Conservation (phyloP, 1,140 invertebrate genomes). For the Hyles vespertilio region DNA sequence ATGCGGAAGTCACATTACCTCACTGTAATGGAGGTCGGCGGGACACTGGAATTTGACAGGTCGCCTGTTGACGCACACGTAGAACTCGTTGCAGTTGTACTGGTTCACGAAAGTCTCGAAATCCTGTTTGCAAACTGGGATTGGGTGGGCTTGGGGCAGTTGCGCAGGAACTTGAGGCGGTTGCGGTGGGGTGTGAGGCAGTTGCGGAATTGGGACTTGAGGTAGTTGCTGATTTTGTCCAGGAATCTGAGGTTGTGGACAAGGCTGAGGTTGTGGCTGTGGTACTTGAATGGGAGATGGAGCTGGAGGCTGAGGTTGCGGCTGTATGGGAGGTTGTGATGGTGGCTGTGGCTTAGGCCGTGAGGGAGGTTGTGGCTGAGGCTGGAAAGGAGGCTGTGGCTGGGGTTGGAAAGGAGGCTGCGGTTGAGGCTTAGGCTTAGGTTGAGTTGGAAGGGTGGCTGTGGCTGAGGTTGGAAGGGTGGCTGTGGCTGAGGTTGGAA, state of each 20-base stretch:
- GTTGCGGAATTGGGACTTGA: constrained; percentile 1
- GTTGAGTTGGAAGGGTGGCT: too few species aligned
- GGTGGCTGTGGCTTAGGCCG: too few species aligned
- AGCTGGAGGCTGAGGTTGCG: background rate
- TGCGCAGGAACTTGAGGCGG: background rate
- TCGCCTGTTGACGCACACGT: constrained; percentile 76
- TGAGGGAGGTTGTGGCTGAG: too few species aligned
- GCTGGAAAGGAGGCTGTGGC: too few species aligned
- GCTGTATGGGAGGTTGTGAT: background rate
- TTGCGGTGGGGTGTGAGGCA: background rate
- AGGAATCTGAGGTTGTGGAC: background rate
- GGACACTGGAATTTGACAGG: constrained; percentile 81
- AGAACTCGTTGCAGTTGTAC: constrained; percentile 81
- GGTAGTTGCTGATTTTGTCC: background rate
- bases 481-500: background rate
- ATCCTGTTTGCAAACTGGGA: constrained; percentile 52
- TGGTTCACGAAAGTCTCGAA: constrained; percentile 78
- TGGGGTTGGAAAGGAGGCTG: background rate
- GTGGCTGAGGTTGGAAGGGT: too few species aligned
- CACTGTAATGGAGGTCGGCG: constrained; percentile 78
- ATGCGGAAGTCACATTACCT: constrained; percentile 66
- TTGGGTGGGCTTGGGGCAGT: constrained; percentile 1
- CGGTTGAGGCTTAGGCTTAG: too few species aligned
- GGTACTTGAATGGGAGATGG: background rate
- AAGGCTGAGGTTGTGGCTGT: background rate